These are phyloP conservation scores for Eremobia ochroleuca DNA, from an alignment of 2,888 invertebrate genomes.

Conservation along the genomic window DNA sequence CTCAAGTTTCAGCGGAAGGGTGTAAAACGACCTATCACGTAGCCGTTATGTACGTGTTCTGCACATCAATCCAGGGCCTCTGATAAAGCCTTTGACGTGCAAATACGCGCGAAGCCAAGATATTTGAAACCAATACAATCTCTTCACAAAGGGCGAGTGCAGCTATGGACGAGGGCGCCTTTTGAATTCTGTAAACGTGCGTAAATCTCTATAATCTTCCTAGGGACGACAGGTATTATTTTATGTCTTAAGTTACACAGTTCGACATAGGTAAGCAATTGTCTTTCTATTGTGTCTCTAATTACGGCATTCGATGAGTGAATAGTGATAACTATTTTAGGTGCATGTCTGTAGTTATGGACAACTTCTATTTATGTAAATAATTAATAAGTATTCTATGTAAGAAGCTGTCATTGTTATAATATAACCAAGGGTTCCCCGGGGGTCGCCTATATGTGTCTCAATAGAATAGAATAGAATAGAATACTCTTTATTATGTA, in stretches of 20 bases:
- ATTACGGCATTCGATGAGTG: too few relatives aligned
- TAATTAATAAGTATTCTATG: neutral
- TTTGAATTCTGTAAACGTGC: neutral
- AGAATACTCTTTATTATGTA: too few relatives aligned
- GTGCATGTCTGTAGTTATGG: neutral
- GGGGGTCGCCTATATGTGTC: neutral
- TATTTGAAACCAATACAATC: neutral
- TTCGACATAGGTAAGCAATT: too few relatives aligned
- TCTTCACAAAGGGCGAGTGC: neutral
- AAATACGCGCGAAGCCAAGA: neutral
- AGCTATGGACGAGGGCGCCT: too few relatives aligned
- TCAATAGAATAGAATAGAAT: too few relatives aligned
- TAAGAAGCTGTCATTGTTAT: neutral
- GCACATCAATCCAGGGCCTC: neutral
- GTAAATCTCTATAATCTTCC: too few relatives aligned
- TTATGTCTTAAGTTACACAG: too few relatives aligned
- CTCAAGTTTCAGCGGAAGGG: too few relatives aligned
- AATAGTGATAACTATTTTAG: neutral
- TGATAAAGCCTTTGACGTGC: neutral
- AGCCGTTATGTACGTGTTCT: neutral
- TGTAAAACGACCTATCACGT: neutral
- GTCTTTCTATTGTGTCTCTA: too few relatives aligned
- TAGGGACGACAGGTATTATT: neutral
- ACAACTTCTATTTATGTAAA: neutral
- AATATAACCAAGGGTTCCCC: neutral